These are phyloP conservation scores for Ivindomyrus marchei DNA, from an alignment of 2,113 vertebrate species.

Conservation along the genomic window DNA sequence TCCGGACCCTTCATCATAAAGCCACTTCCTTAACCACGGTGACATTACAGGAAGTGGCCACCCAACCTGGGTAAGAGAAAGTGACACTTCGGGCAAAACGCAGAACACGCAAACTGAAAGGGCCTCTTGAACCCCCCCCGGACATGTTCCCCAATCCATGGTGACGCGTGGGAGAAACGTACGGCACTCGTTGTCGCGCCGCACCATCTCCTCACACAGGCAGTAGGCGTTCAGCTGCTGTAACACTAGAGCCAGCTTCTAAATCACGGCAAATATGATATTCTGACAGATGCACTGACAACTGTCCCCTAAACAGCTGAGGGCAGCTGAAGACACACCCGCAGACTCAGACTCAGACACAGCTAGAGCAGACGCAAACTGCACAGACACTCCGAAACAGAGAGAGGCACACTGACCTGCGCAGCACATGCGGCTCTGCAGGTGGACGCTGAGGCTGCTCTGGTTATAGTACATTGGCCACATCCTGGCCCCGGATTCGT, in stretches of 20 bases:
- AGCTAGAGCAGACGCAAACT: not conserved
- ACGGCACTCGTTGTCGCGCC: not conserved
- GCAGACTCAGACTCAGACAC: not conserved
- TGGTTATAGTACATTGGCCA: conserved; percentile 64
- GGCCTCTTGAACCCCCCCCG: not conserved
- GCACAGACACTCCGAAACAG: not conserved
- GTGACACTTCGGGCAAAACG: not conserved
- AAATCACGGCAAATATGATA: not conserved
- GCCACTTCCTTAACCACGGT: not conserved
- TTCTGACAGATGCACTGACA: not conserved
- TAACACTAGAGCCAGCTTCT: not conserved
- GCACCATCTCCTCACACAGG: not conserved
- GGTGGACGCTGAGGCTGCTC: conserved; percentile 72
- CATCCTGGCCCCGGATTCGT: conserved; percentile 39
- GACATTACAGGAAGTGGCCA: not conserved
- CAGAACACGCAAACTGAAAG: not conserved
- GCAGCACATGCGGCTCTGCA: conserved; percentile 91
- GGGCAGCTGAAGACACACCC: conserved; percentile 6
- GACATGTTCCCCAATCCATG: not conserved
- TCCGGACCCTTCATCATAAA: not conserved
- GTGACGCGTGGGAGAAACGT: not conserved
- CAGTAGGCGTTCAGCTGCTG: not conserved
- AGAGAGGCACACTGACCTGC: conserved; percentile 71
- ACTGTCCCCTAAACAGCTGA: conserved; percentile 9
- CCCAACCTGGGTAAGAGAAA: not conserved